A percentile compares a stretch with the other conserved stretches of the same genome.
These are phyloP conservation scores for Empidonax alnorum DNA, from an alignment of 2,113 vertebrate species.

Conservation along the genomic window DNA sequence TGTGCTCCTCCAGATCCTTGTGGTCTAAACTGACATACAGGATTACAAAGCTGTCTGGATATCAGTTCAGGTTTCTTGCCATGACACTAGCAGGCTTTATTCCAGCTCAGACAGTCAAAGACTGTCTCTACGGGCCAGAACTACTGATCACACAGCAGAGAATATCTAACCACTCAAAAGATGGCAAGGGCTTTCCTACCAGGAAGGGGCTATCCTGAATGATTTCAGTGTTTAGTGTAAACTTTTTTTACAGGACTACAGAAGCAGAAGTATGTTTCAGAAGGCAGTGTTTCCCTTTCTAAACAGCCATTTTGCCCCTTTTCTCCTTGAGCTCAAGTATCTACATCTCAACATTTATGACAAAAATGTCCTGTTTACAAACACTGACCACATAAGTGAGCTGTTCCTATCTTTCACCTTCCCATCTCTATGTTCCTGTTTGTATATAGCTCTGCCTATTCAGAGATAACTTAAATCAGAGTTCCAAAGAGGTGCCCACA, in stretches of 20 bases:
- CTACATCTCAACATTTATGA: neutral
- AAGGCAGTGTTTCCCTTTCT: neutral
- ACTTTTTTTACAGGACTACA: neutral
- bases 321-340: neutral
- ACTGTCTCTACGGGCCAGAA: neutral
- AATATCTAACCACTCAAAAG: neutral
- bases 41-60: neutral
- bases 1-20: neutral
- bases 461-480: neutral
- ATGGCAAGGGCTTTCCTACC: neutral
- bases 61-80: neutral
- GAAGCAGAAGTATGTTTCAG: neutral
- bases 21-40: neutral
- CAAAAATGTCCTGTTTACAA: neutral
- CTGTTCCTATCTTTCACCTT: neutral
- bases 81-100: neutral
- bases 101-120: neutral
- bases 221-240: neutral
- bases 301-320: neutral
- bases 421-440: neutral
- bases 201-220: neutral
- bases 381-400: neutral
- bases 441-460: neutral
- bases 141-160: neutral
- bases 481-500: neutral